Evolutionary conservation across 2,113 vertebrate genomes (phyloP).

Genomic region (Pavo muticus): DNA sequence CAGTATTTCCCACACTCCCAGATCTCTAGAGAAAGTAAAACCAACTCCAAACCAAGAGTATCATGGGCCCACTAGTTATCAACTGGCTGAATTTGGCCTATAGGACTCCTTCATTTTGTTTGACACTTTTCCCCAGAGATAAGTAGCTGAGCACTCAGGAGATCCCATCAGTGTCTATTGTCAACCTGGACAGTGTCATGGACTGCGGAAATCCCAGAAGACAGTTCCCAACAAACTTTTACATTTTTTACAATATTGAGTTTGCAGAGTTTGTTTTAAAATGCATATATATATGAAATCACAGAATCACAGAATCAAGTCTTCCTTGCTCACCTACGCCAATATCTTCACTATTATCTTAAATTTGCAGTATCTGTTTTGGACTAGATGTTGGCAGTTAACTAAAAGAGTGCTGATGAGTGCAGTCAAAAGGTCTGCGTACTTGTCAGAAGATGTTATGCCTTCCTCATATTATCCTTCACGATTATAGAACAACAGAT

Average conservation of each 20-base stretch:
- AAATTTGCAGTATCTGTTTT: background rate
- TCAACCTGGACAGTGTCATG: background rate
- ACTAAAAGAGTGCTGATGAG: background rate
- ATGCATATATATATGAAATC: background rate
- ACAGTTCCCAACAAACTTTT: background rate
- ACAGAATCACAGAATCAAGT: background rate
- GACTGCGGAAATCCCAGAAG: background rate
- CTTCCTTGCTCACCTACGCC: background rate
- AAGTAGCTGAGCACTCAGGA: background rate
- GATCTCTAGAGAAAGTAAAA: background rate
- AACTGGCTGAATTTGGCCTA: background rate
- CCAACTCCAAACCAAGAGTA: background rate
- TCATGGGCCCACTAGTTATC: background rate
- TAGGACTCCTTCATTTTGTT: background rate
- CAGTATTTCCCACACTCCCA: background rate
- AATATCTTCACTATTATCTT: background rate
- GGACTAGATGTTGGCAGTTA: background rate
- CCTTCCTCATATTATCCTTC: background rate
- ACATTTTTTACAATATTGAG: background rate
- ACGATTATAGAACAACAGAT: background rate
- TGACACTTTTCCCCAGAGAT: background rate
- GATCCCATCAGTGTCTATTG: too few species aligned
- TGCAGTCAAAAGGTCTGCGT: background rate
- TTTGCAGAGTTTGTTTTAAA: background rate
- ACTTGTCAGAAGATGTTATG: background rate